Evolutionary conservation across 2,888 invertebrate genomes (phyloP).

Genomic region (Mesorhabditis belari): DNA sequence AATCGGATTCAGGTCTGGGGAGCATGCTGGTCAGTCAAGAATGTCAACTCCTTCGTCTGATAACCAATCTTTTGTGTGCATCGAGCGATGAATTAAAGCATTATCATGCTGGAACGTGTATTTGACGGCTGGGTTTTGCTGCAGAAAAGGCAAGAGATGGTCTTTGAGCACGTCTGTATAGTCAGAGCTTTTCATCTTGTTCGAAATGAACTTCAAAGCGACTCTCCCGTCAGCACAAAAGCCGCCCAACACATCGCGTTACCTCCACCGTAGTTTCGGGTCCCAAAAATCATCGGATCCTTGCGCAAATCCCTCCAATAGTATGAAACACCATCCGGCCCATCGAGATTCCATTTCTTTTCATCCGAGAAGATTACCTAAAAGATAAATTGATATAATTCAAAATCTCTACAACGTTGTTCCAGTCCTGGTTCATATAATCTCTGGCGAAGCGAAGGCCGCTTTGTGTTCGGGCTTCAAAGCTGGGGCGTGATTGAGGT

Average conservation of each 20-base stretch:
- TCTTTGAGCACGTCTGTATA: conserved; percentile 1
- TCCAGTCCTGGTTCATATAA: no score
- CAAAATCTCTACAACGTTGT: no score
- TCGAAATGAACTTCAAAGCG: conserved; percentile 4
- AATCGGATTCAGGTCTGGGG: no score
- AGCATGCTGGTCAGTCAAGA: no score
- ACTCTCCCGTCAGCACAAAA: conserved; percentile 3
- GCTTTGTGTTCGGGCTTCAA: no score
- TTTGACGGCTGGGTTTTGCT: no score
- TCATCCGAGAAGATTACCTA: conserved; percentile 11
- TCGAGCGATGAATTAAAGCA: conserved; percentile 7
- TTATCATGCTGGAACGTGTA: conserved; percentile 9
- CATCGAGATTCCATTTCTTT: conserved; percentile 9
- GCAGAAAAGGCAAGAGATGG: conserved; percentile 7
- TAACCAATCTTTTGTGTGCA: no score
- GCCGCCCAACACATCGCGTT: conserved; percentile 6
- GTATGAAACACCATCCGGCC: conserved; percentile 4
- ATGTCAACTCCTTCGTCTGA: no score
- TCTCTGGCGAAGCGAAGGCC: no score
- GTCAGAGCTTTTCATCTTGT: no score
- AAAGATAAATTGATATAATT: no score
- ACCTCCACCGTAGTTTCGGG: conserved; percentile 6
- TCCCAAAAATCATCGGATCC: conserved; percentile 2
- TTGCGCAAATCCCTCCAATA: conserved; percentile 7
- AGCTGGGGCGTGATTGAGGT: no score